Evolutionary conservation across 2,113 vertebrate species (phyloP), one percentile per base, ranked within the genome.

Genomic region (Pristiophorus japonicus): DNA sequence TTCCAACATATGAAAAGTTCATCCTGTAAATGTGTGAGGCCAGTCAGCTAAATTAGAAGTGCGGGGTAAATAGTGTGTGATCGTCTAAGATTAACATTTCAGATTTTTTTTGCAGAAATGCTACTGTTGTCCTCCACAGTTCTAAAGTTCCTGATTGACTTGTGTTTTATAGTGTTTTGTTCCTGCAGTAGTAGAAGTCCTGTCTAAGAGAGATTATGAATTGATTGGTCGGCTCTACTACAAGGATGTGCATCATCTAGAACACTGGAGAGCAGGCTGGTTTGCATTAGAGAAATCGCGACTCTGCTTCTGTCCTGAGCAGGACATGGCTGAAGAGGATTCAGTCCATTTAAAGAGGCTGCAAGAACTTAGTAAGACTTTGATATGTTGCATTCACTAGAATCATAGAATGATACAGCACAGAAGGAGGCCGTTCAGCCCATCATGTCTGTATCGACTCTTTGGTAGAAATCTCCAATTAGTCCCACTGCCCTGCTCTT

Each of bases 191-290:
- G 98, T 98, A 18, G 98, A 98, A 97, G 97, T 97, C 59, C 96
- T 99, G 96, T 96, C 98, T 97, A 98, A 97, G 96, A 97, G 97
- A 96, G 97, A 98, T 96, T 98, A 97, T 96, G 98, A 98, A 96
- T 97, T 99, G 96, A 98, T 99, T 95, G 99, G 99, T 95, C 98
- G 98, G 81, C 97, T 99, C 85, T 97, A 97, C 97, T 99, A 99
- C 97, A 99, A 99, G 96, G 98, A 99, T 78, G 98, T 98, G 96
- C 98, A 99, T 0, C 98, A 97, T 95, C 98, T 99, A 94, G 98
- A 99, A 96, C 97, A 98, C 96, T 99, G 99, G 99, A 98, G 97
- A 95, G 97, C 96, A 96, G 98, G 98, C 96, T 99, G 99, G 99
- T 99, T 99, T 96, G 97, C 97, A 95, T 97, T 99, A 96, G 98